Percentiles rank a stretch among this genome's conserved stretches.
Conservation (phyloP, 2,888 invertebrate genomes). For the Leptinotarsa haldemani region DNA sequence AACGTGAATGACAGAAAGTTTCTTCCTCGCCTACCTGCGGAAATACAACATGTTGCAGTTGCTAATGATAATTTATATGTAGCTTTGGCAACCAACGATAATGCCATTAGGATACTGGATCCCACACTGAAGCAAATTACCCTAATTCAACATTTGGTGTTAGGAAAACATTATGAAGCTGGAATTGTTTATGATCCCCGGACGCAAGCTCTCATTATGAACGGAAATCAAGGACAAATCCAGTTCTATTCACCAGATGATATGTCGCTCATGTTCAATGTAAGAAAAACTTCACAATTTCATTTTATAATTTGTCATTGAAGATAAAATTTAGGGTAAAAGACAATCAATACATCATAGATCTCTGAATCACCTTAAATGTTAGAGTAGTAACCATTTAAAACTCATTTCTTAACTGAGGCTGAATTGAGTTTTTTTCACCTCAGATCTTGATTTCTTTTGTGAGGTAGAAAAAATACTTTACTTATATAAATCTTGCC, state of each 20-base stretch:
- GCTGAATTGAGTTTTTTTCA: too few species aligned
- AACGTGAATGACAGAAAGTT: conserved; percentile 68
- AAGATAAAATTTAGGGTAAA: too few species aligned
- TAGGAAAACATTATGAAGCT: conserved; percentile 70
- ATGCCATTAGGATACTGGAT: conserved; percentile 72
- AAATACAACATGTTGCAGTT: conserved; percentile 72
- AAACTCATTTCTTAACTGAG: too few species aligned
- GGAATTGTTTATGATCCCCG: conserved; percentile 73
- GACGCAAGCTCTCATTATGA: conserved; percentile 75
- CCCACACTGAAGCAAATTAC: conserved; percentile 68
- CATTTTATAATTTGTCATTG: too few species aligned
- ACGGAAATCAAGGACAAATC: conserved; percentile 79
- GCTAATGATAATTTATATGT: conserved; percentile 74
- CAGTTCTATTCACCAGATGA: conserved; percentile 79
- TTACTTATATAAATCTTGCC: too few species aligned
- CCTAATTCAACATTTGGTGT: conserved; percentile 77
- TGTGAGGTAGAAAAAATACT: too few species aligned
- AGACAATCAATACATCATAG: too few species aligned
- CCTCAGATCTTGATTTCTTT: too few species aligned
- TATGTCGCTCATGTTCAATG: conserved; percentile 77
- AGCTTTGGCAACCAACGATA: conserved; percentile 77
- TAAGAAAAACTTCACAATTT: conserved; percentile 63
- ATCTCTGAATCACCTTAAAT: too few species aligned
- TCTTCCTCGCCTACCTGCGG: conserved; percentile 78
- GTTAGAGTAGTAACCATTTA: too few species aligned